A percentile compares a stretch with the other conserved stretches of the same genome.
Conservation (phyloP, 2,113 vertebrate genomes). For the Pangasianodon hypophthalmus region DNA sequence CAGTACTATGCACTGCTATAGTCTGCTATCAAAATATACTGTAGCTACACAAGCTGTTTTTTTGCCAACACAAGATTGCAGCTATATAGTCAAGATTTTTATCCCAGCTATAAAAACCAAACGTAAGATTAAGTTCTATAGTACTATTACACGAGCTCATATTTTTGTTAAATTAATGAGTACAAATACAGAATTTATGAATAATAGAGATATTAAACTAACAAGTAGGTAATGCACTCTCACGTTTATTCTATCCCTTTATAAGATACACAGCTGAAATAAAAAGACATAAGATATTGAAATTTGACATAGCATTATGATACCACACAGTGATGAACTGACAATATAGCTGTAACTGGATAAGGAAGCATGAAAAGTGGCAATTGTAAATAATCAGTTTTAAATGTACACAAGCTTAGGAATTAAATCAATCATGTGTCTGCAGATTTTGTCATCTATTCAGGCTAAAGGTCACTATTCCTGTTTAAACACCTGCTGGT, state of each 20-base stretch:
- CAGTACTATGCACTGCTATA: background rate
- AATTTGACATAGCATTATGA: background rate
- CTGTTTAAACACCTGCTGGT: slow-evolving; percentile 38
- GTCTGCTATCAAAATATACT: background rate
- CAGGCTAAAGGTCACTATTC: slow-evolving; percentile 34
- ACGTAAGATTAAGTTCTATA: background rate
- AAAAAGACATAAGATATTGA: background rate
- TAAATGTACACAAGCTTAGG: background rate
- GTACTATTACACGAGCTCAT: background rate
- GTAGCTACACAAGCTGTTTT: background rate
- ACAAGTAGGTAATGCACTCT: background rate
- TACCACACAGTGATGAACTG: background rate
- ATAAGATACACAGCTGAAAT: background rate
- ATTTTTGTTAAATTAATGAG: background rate
- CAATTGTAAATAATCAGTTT: background rate
- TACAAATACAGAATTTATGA: background rate
- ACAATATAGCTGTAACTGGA: background rate
- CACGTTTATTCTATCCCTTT: background rate
- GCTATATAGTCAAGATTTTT: background rate
- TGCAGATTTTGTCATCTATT: slow-evolving; percentile 28
- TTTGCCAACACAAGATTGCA: background rate
- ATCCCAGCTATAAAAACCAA: background rate
- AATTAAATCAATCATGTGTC: background rate
- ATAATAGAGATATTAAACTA: background rate
- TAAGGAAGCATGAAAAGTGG: background rate